phyloP scores from a whole-genome alignment of 1,140 invertebrate genomes.

The Schlechtendalia chinensis region DNA sequence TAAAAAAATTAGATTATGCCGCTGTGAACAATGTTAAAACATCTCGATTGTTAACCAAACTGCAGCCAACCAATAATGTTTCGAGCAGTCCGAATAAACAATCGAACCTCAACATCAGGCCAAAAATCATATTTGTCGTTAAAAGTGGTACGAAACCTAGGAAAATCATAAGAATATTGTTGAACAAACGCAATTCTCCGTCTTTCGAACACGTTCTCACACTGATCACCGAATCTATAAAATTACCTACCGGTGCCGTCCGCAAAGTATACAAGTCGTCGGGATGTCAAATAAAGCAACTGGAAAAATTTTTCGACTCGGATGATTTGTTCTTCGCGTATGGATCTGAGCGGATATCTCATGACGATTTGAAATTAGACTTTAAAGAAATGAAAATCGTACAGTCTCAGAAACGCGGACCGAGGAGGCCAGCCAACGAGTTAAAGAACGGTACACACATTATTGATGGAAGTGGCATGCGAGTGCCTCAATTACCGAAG shows the following conservation, averaged over 20 bases:
- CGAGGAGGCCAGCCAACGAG: constrained; percentile 53
- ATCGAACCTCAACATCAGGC: constrained; percentile 65
- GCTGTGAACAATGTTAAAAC: constrained; percentile 52
- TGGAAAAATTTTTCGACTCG: constrained; percentile 84
- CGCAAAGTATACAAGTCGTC: constrained; percentile 85
- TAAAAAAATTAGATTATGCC: constrained; percentile 82
- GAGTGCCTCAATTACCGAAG: constrained; percentile 55
- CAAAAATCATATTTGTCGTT: constrained; percentile 88
- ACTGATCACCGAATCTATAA: constrained; percentile 88
- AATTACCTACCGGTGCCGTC: constrained; percentile 90
- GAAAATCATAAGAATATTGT: constrained; percentile 80
- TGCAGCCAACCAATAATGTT: constrained; percentile 45
- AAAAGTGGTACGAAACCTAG: constrained; percentile 90
- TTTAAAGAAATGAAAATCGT: constrained; percentile 64
- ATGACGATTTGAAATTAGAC: constrained; percentile 91
- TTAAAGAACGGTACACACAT: constrained; percentile 54
- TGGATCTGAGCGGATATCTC: constrained; percentile 76
- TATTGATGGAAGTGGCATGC: constrained; percentile 53
- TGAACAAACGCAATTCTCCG: constrained; percentile 93
- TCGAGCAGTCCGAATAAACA: constrained; percentile 50
- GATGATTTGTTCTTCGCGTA: constrained; percentile 91
- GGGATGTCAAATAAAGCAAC: constrained; percentile 71
- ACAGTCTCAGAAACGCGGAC: constrained; percentile 55
- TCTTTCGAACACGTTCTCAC: constrained; percentile 90
- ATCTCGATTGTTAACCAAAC: constrained; percentile 52